A percentile compares a stretch with the other conserved stretches of the same genome.
Evolutionary conservation across 2,113 vertebrate genomes (phyloP).

Genomic region (Cercopithecus mona): DNA sequence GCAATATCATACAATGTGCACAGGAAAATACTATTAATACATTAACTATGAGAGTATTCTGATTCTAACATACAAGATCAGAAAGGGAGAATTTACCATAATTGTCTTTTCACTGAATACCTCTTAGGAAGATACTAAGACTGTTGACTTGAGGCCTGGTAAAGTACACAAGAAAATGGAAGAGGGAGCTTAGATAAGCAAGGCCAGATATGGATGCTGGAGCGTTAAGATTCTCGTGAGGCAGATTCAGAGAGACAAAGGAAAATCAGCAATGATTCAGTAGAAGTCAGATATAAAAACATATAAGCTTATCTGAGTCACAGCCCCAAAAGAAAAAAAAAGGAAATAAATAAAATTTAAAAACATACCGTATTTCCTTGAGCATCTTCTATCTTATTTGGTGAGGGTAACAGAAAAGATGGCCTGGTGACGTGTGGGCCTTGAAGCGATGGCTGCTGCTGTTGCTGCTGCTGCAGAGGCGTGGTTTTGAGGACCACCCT

Average conservation of each 20-base stretch:
- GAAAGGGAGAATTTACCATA: neutral
- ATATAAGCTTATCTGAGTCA: slow-evolving; percentile 80
- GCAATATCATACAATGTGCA: neutral
- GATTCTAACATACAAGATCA: neutral
- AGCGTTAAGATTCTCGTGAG: neutral
- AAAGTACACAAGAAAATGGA: neutral
- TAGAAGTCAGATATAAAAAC: slow-evolving; percentile 60
- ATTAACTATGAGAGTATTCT: neutral
- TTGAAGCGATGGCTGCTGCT: slow-evolving; percentile 64
- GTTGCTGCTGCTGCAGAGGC: slow-evolving; percentile 72
- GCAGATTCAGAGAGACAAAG: neutral
- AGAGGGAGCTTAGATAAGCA: neutral
- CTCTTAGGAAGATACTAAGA: neutral
- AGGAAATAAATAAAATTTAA: neutral
- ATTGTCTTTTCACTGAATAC: slow-evolving; percentile 2
- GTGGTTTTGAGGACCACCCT: slow-evolving; percentile 76
- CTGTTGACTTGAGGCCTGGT: neutral
- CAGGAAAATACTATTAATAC: neutral
- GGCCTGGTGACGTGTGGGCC: slow-evolving; percentile 75
- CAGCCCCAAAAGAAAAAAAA: neutral
- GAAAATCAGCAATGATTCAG: neutral
- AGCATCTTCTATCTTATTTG: slow-evolving; percentile 87
- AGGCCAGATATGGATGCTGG: neutral
- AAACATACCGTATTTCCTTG: slow-evolving; percentile 92
- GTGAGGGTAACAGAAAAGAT: slow-evolving; percentile 84